Conservation (phyloP, 2,113 vertebrate species). For the Protobothrops mucrosquamatus region DNA sequence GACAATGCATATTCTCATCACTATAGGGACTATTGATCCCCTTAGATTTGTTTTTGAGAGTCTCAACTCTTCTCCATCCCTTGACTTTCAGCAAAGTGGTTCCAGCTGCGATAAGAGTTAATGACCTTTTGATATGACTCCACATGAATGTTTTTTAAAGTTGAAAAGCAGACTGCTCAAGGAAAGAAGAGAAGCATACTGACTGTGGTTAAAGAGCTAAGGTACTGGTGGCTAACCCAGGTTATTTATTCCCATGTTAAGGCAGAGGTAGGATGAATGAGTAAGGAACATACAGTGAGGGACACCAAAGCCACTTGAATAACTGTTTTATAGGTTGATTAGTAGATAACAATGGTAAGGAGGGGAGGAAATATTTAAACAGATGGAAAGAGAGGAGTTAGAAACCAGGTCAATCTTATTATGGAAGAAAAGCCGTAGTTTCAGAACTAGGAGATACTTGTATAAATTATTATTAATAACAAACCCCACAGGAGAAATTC, state of each 20-base stretch:
- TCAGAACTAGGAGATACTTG: not conserved
- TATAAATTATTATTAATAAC: not conserved
- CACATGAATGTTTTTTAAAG: not conserved
- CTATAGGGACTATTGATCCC: slow-evolving; percentile 34
- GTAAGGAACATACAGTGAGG: not conserved
- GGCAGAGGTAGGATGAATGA: too few relatives aligned
- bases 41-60: slow-evolving; percentile 6
- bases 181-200: not conserved
- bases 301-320: not conserved
- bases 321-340: not conserved
- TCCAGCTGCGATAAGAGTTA: not conserved
- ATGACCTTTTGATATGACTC: not conserved
- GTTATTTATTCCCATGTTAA: not conserved
- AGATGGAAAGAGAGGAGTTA: not conserved
- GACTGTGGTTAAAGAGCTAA: not conserved
- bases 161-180: not conserved
- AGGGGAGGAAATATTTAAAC: not conserved
- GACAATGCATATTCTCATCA: slow-evolving; percentile 36
- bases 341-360: not conserved
- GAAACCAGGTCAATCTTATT: not conserved
- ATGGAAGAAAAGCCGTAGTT: not conserved
- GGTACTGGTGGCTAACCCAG: not conserved
- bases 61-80: not conserved
- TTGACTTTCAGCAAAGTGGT: not conserved
- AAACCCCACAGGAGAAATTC: not conserved